Conservation (phyloP, 92 coral and sea anemone species). For the Anthopleura xanthogrammica region DNA sequence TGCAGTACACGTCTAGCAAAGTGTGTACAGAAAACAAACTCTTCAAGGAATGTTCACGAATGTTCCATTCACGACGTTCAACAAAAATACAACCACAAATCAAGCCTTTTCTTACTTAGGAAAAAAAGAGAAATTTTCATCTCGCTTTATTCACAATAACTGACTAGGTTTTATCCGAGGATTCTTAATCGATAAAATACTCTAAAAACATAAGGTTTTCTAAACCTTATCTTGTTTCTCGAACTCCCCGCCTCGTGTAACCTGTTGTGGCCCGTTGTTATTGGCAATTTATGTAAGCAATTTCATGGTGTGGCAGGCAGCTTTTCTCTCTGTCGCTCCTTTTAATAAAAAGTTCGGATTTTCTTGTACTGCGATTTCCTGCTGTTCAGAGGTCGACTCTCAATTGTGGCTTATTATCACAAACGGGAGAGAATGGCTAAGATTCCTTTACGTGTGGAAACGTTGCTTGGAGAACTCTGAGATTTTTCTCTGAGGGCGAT, state of each 20-base stretch:
- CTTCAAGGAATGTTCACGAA: neutral
- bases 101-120: neutral
- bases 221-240: neutral
- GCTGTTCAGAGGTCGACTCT: neutral
- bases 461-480: neutral
- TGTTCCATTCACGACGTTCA: neutral
- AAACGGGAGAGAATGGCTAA: neutral
- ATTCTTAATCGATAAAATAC: too few species aligned
- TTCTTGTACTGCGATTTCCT: neutral
- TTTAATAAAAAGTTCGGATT: neutral
- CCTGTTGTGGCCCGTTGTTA: constrained; percentile 10
- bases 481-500: neutral
- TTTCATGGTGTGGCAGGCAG: neutral
- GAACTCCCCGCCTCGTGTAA: neutral
- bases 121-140: too few species aligned
- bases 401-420: neutral
- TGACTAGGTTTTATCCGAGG: too few species aligned
- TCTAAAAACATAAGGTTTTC: too few species aligned
- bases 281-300: neutral
- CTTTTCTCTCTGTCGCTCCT: neutral
- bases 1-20: neutral
- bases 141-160: too few species aligned
- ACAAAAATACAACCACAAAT: neutral
- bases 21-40: neutral
- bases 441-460: neutral